Evolutionary conservation across 2,797 vertebrate species (phyloP), one percentile per base, ranked within the genome.

Genomic region (Glossophaga mutica): DNA sequence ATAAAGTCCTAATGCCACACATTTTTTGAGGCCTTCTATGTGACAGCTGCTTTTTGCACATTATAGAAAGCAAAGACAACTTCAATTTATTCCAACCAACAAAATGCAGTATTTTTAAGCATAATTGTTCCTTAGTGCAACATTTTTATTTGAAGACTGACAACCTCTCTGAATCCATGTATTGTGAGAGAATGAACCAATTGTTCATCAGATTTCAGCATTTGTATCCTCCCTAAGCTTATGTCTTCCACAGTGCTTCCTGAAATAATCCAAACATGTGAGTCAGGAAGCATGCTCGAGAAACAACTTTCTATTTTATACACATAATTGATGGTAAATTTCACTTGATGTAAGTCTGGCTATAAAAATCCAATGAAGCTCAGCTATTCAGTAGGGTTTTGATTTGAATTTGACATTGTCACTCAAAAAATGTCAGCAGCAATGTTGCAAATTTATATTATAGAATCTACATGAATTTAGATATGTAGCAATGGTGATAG

Each of bases 91-190:
- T 86, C 62, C 71, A 94, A 90, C 62, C 37, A 71, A 65, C 29
- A 87, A 94, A 76, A 57, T 82, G 42, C 19, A 55, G 3, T n/a
- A 86, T 78, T 81, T 95, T 52, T 48, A 88, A 94, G 88, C 73
- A 71, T 84, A 65, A 90, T 88, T 50, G 46, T 90, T n/a, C 26
- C 9, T 2, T 81, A 67, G 18, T 34, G 32, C 34, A 71, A 48
- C 12, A 26, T 52, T 78, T 71, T 83, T 79, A 79, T 86, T 87
- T 14, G 37, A 52, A 85, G 44, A 90, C 26, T 26, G 42, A 73
- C 59, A 85, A 90, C 48, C 1, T 91, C 83, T 79, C 74, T 59
- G 52, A 77, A 59, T 76, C 2, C 21, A 68, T 37, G 16, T 7
- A 26, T 0, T 55, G 26, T 67, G 29, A 37, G 46, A 95, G 52